Percentiles rank a stretch among this genome's conserved stretches.
These are phyloP conservation scores for Lacerta bilineata DNA, from an alignment of 2,797 vertebrate species.

Conservation along the genomic window DNA sequence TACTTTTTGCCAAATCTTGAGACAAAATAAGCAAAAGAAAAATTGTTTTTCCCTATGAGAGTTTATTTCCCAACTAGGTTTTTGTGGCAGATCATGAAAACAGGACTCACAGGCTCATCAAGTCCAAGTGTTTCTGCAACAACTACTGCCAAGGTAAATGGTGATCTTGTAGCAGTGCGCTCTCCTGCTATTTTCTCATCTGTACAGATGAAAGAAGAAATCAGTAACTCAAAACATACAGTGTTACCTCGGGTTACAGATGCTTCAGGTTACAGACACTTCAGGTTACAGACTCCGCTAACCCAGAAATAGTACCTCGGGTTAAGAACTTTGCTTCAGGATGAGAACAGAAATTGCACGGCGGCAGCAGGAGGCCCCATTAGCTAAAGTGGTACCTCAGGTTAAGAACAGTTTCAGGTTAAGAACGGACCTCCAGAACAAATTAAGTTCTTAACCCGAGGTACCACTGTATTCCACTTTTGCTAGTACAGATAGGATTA, in stretches of 20 bases:
- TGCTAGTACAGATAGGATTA: constrained; percentile 15
- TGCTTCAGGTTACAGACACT: no score
- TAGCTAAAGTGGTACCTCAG: no score
- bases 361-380: no score
- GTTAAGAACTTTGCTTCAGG: no score
- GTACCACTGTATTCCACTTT: background rate
- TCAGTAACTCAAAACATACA: background rate
- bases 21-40: constrained; percentile 24
- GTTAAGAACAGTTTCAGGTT: no score
- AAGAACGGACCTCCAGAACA: no score
- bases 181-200: constrained; percentile 70
- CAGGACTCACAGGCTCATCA: constrained; percentile 80
- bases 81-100: constrained; percentile 38
- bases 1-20: constrained; percentile 30
- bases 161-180: constrained; percentile 70
- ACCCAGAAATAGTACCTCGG: no score
- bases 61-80: background rate
- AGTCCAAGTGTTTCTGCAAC: constrained; percentile 91
- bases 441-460: no score
- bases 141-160: constrained; percentile 79
- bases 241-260: no score
- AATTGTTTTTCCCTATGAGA: background rate
- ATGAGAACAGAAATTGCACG: no score
- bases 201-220: constrained; percentile 64
- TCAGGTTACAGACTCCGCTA: no score